Percentiles rank a stretch among this genome's conserved stretches.
Conservation (phyloP, 2,797 vertebrate species). For the Margarornis squamiger region DNA sequence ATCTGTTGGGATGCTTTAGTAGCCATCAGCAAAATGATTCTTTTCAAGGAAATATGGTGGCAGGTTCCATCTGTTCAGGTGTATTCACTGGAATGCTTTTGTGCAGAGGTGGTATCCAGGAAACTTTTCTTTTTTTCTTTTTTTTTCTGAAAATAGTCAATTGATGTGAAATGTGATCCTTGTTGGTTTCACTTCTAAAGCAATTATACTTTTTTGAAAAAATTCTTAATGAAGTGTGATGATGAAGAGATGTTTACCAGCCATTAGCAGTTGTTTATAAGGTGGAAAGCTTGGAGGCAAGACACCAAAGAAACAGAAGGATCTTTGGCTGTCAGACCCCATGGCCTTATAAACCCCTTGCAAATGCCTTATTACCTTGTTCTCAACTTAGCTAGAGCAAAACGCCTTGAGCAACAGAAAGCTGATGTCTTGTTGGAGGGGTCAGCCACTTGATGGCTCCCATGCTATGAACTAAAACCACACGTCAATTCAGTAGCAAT, state of each 20-base stretch:
- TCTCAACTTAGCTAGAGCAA: constrained; percentile 65
- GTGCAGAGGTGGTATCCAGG: constrained; percentile 35
- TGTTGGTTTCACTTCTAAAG: constrained; percentile 53
- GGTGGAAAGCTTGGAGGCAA: constrained; percentile 54
- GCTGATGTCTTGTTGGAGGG: constrained; percentile 39
- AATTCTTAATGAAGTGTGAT: constrained; percentile 1
- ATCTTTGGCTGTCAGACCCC: constrained; percentile 57
- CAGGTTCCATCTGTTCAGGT: constrained; percentile 54
- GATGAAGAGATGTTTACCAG: constrained; percentile 63
- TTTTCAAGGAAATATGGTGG: constrained; percentile 45
- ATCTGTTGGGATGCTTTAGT: constrained; percentile 56
- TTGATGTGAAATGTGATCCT: not conserved
- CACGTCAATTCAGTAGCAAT: constrained; percentile 69
- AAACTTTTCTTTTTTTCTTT: not conserved
- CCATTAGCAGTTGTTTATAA: constrained; percentile 68
- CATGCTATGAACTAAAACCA: constrained; percentile 26
- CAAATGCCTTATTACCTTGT: constrained; percentile 73
- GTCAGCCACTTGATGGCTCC: constrained; percentile 25
- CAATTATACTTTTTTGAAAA: constrained; percentile 49
- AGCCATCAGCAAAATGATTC: constrained; percentile 53
- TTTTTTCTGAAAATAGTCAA: constrained; percentile 16
- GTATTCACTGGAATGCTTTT: constrained; percentile 47
- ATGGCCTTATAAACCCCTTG: constrained; percentile 63
- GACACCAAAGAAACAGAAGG: constrained; percentile 42
- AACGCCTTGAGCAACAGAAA: constrained; percentile 57